Percentiles rank a stretch among this genome's conserved stretches.
Conservation (phyloP, 2,113 vertebrate genomes). For the Rhea pennata region DNA sequence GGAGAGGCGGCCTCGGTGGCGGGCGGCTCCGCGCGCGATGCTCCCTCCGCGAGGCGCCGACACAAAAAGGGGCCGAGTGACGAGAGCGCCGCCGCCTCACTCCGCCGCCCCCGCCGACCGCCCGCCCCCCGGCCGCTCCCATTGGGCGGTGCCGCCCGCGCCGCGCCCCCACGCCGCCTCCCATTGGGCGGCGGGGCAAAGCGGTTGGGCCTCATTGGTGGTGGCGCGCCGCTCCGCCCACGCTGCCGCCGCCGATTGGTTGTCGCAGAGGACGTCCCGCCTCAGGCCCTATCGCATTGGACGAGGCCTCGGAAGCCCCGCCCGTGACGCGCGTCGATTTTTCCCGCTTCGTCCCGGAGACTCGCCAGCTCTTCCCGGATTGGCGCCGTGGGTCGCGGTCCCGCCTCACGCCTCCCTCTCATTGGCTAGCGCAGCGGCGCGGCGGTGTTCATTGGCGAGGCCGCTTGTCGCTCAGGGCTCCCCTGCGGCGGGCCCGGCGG, state of each 20-base stretch:
- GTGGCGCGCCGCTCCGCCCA: neutral
- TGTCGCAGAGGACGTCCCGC: neutral
- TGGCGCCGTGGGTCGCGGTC: neutral
- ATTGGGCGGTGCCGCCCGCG: slow-evolving; percentile 55
- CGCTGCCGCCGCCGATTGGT: neutral
- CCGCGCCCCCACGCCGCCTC: neutral
- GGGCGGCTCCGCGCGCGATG: neutral
- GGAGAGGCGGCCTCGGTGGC: neutral
- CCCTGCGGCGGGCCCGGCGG: neutral
- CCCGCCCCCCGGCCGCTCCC: slow-evolving; percentile 44
- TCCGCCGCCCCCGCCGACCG: slow-evolving; percentile 32
- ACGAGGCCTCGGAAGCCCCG: neutral
- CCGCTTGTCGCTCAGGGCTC: no score
- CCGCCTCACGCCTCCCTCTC: neutral
- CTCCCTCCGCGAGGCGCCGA: slow-evolving; percentile 12
- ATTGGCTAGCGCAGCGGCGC: neutral
- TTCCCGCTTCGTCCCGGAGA: neutral
- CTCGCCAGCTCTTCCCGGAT: neutral
- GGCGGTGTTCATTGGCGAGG: neutral
- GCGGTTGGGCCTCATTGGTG: neutral
- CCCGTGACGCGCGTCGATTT: neutral
- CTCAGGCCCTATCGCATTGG: slow-evolving; percentile 42
- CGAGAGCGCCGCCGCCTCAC: slow-evolving; percentile 37
- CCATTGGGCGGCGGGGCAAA: neutral
- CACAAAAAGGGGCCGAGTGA: slow-evolving; percentile 45